Conservation (phyloP, 2,888 invertebrate genomes). For the Pachycephus smyrnensis region DNA sequence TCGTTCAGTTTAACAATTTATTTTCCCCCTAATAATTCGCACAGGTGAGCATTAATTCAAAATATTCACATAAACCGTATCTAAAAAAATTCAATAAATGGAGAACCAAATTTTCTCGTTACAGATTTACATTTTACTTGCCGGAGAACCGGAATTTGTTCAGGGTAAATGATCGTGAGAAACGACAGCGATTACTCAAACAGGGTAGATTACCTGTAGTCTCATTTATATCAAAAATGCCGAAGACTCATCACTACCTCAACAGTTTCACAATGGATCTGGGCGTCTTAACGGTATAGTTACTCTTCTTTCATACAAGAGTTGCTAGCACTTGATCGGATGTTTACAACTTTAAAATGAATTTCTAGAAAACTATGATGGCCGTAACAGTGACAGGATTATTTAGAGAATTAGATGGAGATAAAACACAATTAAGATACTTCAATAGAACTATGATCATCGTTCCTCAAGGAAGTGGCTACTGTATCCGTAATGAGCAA, state of each 20-base stretch:
- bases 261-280: conserved; percentile 89
- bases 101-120: conserved; percentile 34
- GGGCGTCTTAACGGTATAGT: conserved; percentile 75
- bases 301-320: neutral
- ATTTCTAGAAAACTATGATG: conserved; percentile 75
- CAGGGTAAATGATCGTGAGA: conserved; percentile 72
- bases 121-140: conserved; percentile 72
- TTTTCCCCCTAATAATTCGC: conserved; percentile 12
- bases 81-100: neutral
- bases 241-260: conserved; percentile 85
- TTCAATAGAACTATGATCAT: conserved; percentile 81
- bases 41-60: conserved; percentile 14
- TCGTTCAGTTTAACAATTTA: conserved; percentile 70
- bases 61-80: neutral
- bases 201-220: conserved; percentile 81
- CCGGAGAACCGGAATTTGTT: conserved; percentile 76
- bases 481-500: conserved; percentile 86
- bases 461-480: conserved; percentile 79
- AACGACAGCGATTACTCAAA: conserved; percentile 74
- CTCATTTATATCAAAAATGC: conserved; percentile 81
- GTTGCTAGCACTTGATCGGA: neutral
- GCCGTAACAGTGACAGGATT: conserved; percentile 84
- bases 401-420: conserved; percentile 77
- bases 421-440: conserved; percentile 70
- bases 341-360: neutral